These are phyloP conservation scores for Halesus radiatus DNA, from an alignment of 1,140 invertebrate species.

Conservation along the genomic window DNA sequence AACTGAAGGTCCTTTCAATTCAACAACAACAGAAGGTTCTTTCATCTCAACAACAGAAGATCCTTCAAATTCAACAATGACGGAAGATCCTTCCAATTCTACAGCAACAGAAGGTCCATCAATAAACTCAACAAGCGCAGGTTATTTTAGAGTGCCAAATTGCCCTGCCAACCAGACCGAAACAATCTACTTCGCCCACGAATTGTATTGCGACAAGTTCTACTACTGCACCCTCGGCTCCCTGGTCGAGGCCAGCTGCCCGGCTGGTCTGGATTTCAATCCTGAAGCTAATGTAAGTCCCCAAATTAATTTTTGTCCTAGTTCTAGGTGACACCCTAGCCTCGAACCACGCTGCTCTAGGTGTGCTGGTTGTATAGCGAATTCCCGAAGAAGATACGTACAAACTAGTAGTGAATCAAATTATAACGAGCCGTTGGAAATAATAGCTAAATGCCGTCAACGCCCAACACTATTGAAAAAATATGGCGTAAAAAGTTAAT, in stretches of 20 bases:
- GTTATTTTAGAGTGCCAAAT: neutral
- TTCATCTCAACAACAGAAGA: neutral
- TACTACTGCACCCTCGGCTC: neutral
- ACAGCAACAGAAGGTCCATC: neutral
- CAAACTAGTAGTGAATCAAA: too few relatives aligned
- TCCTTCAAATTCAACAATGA: neutral
- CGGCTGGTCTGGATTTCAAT: neutral
- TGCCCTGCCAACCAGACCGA: neutral
- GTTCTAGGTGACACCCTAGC: too few relatives aligned
- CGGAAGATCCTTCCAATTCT: neutral
- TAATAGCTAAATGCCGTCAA: too few relatives aligned
- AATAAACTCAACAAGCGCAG: neutral
- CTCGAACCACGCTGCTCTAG: too few relatives aligned
- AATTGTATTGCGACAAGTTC: slow-evolving; percentile 7
- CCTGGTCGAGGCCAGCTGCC: neutral
- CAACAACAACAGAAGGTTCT: neutral
- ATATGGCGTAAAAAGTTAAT: too few relatives aligned
- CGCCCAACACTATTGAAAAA: too few relatives aligned
- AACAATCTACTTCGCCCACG: neutral
- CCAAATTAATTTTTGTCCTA: too few relatives aligned
- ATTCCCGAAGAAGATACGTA: too few relatives aligned
- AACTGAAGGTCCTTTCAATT: neutral
- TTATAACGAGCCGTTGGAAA: too few relatives aligned
- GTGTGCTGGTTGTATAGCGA: too few relatives aligned
- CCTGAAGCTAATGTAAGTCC: neutral